Evolutionary conservation across 1,140 invertebrate genomes (phyloP).

Genomic region (Battus philenor): DNA sequence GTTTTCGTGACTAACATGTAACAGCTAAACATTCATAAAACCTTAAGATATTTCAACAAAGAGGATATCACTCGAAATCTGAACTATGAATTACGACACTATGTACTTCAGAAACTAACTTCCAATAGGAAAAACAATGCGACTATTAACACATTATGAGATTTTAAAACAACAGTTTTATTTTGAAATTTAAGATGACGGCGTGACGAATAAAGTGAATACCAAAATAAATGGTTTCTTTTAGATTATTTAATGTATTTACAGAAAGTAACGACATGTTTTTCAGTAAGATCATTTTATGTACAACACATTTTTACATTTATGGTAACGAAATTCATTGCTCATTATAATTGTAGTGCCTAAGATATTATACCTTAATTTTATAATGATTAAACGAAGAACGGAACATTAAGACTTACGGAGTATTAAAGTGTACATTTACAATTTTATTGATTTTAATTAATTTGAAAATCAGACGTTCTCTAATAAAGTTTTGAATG

Average conservation of each 20-base stretch:
- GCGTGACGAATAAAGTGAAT: constrained; percentile 12
- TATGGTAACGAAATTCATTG: constrained; percentile 17
- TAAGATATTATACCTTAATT: neutral
- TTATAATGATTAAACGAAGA: neutral
- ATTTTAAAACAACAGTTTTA: too few relatives aligned
- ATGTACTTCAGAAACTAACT: too few relatives aligned
- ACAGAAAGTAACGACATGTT: constrained; percentile 6
- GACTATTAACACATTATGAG: too few relatives aligned
- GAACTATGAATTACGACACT: too few relatives aligned
- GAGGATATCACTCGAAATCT: constrained; percentile 14
- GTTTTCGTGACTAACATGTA: neutral
- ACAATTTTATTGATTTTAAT: too few relatives aligned
- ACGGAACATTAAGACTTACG: constrained; percentile 1
- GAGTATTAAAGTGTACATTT: too few relatives aligned
- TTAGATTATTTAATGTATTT: constrained; percentile 15
- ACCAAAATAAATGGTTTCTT: constrained; percentile 15
- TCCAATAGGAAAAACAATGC: too few relatives aligned
- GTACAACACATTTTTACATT: constrained; percentile 10
- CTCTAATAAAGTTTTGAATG: too few relatives aligned
- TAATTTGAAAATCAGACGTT: too few relatives aligned
- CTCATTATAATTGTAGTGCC: neutral
- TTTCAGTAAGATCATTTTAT: constrained; percentile 6
- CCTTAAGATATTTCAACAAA: constrained; percentile 1
- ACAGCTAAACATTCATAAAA: neutral
- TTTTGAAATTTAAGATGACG: constrained; percentile 10